Base-by-base conservation (phyloP, 2,888 invertebrate genomes). In the Listrodromus nycthemerus region DNA sequence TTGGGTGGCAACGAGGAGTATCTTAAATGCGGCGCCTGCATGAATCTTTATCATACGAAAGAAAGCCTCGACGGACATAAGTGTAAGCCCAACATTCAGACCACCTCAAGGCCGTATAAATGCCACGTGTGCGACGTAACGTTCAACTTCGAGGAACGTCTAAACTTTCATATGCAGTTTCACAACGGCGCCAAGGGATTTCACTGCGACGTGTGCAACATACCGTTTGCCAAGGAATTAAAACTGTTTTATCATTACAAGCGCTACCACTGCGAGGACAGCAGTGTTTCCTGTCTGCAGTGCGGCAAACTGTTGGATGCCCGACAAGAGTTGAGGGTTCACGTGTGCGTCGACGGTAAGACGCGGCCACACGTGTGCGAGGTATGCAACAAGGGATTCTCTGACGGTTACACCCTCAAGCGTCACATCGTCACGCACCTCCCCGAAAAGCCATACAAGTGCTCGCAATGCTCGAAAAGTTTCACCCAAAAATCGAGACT, bases 361-460 rank as follows among this genome's bases (percentile, higher is more conserved):
- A 89, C 86, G 2, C 87, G 91, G 1, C 89, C 90, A 1, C 91
- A 91, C 61, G 87, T 91, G 1, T 91, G 91, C 70, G 89, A 91
- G 4, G 88, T 91, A 1, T 91, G 91, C 66, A 90, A 86, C 33
- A 91, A 91, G 76, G 90, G 91, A 21, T 91, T 91, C 41, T 86
- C 90, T 13, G 91, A 91, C 69, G 91, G 91, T 1, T 90, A 90
- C 84, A 91, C 91, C 0, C 81, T 91, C 30, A 91, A 91, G 45
- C 88, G 91, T 52, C 91, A 91, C 21, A 82, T 91, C 19, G 91
- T 90, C 0, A 91, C 91, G 1, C 91, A 91, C 55, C 79, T 91
- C 8, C 91, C 91, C 0, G 91, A 91, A 61, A 91, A 91, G 41
- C 91, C 91, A 0, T 91, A 89, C 73, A 91, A 91, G 41, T 91